Evolutionary conservation across 2,888 invertebrate species (phyloP), one percentile per base, ranked within the genome.

Genomic region (Ochropleura leucogaster): DNA sequence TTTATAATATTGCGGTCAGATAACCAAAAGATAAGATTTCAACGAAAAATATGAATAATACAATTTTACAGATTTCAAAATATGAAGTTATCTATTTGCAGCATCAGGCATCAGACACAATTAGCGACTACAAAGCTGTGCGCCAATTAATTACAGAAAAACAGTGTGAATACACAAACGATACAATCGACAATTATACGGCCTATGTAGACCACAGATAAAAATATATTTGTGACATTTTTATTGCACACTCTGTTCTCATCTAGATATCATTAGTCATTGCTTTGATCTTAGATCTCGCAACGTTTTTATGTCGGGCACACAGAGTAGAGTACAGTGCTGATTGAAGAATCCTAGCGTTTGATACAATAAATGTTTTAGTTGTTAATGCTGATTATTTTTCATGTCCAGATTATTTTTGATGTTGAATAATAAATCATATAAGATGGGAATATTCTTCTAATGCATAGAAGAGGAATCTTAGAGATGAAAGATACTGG

Each of bases 271-370:
- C 93, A 95, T 96, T 94, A 94, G 91, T 95, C 93, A 93, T 91
- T 78, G 88, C 94, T 96, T 96, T 96, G 96, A 96, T 94, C 94
- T 95, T 94, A 91, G 92, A 94, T 95, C 92, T 93, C 88, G 86
- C 87, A 94, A 93, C 91, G 92, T 94, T 95, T 94, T 94, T 93
- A 93, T 93, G 90, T 89, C 92, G 90, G 89, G 91, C 86, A 89
- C 90, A 87, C 84, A 79, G 90, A 92, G 87, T 92, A 92, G 91
- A 92, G 89, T 91, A 83, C 86, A 74, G 75, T 72, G 89, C 81
- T 77, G 87, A 87, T 80, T 76, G 79, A 87, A 80, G 68, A 83
- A 80, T 77, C 65, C 49, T 76, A 79, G 69, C 44, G 30, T 86
- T 77, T 79, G 64, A 74, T 82, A 86, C 68, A 88, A 80, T 77